Evolutionary conservation across 1,140 invertebrate genomes (phyloP), one percentile per base, ranked within the genome.

Genomic region (Ceratoteleas bidentatus): DNA sequence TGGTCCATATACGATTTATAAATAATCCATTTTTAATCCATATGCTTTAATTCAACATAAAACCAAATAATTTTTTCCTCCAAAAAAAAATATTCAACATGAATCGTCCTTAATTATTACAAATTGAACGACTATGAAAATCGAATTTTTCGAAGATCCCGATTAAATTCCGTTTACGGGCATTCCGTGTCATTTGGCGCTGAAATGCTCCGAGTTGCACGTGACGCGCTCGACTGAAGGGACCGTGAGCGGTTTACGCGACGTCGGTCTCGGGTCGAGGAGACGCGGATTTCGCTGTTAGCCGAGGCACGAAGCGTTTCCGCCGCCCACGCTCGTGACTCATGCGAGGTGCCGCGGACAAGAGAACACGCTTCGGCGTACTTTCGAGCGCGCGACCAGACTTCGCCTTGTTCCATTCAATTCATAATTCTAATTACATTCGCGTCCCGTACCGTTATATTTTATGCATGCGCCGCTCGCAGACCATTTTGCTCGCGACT

Each of bases 351-450:
- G 57, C 56, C 64, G 58, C 54, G 50, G 24, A 43, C 33, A 73
- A 74, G 40, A 52, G 45, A 74, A 72, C 61, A 58, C 45, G 52
- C 75, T 70, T 70, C 68, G 76, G 73, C 61, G 69, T 73, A 62
- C 69, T 64, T 62, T 43, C 14, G 13, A 50, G 33, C 57, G 53
- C 54, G 66, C 45, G 16, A 4, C 38, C 9, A 61, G 38, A 66
- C 73, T 47, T 56, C 62, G 53, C 40, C 45, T 62, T 58, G 62
- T 61, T 72, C 56, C 69, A 62, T 73, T 80, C 76, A 73, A 80
- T 73, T 80, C 76, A 64, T 73, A 79, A 66, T 72, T 73, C 66
- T 79, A 79, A 72, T 72, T 79, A 79, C 60, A 77, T 77, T 70
- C 75, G 66, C 54, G 43, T 66, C 66, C 47, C 34, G 36, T 79